These are phyloP conservation scores for Synanthedon andrenaeformis DNA, from an alignment of 2,888 invertebrate genomes.

Conservation along the genomic window DNA sequence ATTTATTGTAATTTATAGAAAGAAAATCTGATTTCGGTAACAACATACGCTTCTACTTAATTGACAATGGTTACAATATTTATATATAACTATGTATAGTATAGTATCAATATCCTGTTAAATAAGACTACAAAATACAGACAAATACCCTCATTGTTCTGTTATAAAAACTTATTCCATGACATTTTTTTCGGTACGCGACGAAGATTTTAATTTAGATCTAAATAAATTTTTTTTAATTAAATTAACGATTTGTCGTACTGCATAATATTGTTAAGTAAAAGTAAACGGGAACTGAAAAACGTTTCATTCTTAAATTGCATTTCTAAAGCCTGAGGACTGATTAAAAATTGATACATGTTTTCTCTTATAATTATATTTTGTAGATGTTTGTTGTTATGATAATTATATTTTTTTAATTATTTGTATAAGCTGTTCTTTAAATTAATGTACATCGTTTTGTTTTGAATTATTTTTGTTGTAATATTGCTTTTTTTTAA, in stretches of 20 bases:
- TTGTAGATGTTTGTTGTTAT: slow-evolving; percentile 73
- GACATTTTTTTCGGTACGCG: too few relatives aligned
- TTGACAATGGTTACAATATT: slow-evolving; percentile 59
- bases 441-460: slow-evolving; percentile 83
- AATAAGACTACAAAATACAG: slow-evolving; percentile 59
- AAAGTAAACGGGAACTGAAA: slow-evolving; percentile 41
- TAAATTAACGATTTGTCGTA: slow-evolving; percentile 33
- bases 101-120: slow-evolving; percentile 51
- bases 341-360: slow-evolving; percentile 65
- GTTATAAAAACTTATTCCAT: too few relatives aligned
- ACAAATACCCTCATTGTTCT: slow-evolving; percentile 31
- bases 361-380: slow-evolving; percentile 70
- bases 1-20: slow-evolving; percentile 29
- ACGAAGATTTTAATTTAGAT: too few relatives aligned
- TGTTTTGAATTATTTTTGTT: slow-evolving; percentile 81
- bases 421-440: slow-evolving; percentile 80
- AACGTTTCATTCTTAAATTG: slow-evolving; percentile 63
- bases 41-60: slow-evolving; percentile 66
- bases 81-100: slow-evolving; percentile 54
- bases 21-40: slow-evolving; percentile 38
- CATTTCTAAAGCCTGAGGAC: slow-evolving; percentile 67
- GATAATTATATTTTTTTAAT: slow-evolving; percentile 75
- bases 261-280: slow-evolving; percentile 60
- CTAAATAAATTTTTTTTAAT: too few relatives aligned
- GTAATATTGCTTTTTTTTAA: slow-evolving; percentile 79